Evolutionary conservation across 2,888 invertebrate species (phyloP).

Genomic region (Erebia epiphron): DNA sequence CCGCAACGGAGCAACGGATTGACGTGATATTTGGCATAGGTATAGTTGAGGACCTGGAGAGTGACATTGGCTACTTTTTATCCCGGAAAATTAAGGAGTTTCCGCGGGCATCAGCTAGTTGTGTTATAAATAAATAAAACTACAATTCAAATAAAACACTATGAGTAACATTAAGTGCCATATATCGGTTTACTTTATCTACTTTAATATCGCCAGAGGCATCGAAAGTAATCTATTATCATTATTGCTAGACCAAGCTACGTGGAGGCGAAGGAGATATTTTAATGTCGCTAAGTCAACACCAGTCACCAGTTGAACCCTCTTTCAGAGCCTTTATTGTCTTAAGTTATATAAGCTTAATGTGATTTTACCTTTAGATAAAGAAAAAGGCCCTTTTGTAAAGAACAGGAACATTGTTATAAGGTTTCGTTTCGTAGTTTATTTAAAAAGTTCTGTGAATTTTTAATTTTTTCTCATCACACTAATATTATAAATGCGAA

Average conservation of each 20-base stretch:
- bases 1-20: too few species aligned
- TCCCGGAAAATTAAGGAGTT: too few species aligned
- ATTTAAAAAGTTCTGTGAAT: neutral
- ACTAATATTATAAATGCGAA: too few species aligned
- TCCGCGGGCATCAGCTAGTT: too few species aligned
- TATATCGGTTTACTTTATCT: neutral
- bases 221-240: constrained; percentile 10
- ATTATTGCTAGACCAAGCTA: constrained; percentile 13
- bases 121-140: neutral
- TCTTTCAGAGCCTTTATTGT: constrained; percentile 11
- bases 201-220: neutral
- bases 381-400: neutral
- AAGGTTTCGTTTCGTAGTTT: neutral
- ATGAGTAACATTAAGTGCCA: neutral
- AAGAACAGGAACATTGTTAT: neutral
- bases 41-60: too few species aligned
- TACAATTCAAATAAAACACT: neutral
- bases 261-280: constrained; percentile 2
- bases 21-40: too few species aligned
- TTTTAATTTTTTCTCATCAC: neutral
- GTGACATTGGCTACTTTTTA: too few species aligned
- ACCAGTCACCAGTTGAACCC: constrained; percentile 3
- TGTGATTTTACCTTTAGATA: constrained; percentile 1
- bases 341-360: constrained; percentile 1
- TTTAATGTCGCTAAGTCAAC: constrained; percentile 16